Evolutionary conservation across 1,140 invertebrate genomes (phyloP).

Genomic region (Musca domestica): DNA sequence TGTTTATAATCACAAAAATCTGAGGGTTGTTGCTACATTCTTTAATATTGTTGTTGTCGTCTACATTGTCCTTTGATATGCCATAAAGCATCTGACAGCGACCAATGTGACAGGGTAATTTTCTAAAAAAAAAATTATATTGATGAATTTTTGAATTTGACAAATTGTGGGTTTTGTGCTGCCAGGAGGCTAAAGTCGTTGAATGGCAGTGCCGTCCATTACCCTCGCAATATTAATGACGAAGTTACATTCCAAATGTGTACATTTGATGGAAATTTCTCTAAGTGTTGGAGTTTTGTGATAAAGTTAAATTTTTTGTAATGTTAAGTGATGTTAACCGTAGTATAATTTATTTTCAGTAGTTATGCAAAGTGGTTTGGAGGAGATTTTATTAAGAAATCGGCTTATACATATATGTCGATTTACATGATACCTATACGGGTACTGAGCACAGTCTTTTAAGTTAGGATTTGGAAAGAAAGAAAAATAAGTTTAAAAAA

Average conservation of each 20-base stretch:
- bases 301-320: slow-evolving; percentile 1
- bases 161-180: slow-evolving; percentile 16
- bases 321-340: slow-evolving; percentile 17
- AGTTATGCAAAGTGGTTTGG: too few relatives aligned
- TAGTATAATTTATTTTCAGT: not conserved
- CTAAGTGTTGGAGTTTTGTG: not conserved
- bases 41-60: slow-evolving; percentile 1
- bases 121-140: slow-evolving; percentile 6
- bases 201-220: not conserved
- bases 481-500: too few relatives aligned
- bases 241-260: not conserved
- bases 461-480: too few relatives aligned
- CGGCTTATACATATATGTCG: too few relatives aligned
- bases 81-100: not conserved
- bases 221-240: not conserved
- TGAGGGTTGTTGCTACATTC: slow-evolving; percentile 7
- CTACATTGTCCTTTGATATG: slow-evolving; percentile 6
- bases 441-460: too few relatives aligned
- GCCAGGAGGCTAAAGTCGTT: not conserved
- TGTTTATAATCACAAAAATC: too few relatives aligned
- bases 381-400: too few relatives aligned
- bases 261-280: not conserved
- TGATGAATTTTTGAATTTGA: slow-evolving; percentile 22
- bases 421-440: too few relatives aligned
- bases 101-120: slow-evolving; percentile 1